A percentile compares a stretch with the other conserved stretches of the same genome.
Conservation (phyloP, 2,888 invertebrate genomes). For the Himalopsyche japonica region DNA sequence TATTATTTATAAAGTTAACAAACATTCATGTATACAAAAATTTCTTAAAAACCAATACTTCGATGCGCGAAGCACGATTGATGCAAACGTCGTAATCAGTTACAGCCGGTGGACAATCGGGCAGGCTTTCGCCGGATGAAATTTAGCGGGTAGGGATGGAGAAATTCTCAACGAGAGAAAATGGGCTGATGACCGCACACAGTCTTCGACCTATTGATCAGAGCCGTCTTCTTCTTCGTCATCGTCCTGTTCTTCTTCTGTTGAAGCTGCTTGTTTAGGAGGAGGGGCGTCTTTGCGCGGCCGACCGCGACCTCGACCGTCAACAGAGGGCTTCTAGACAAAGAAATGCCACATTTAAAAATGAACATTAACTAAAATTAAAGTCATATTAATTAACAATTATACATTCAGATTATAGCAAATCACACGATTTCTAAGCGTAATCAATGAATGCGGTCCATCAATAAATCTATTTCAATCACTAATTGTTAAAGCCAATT, state of each 20-base stretch:
- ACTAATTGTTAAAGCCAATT: too few species aligned
- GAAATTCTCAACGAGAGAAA: background rate
- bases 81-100: background rate
- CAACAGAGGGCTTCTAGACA: slow-evolving; percentile 31
- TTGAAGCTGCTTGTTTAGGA: slow-evolving; percentile 58
- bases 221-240: slow-evolving; percentile 57
- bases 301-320: slow-evolving; percentile 54
- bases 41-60: slow-evolving; percentile 5
- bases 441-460: too few species aligned
- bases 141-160: background rate
- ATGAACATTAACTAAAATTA: background rate
- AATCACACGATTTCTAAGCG: too few species aligned
- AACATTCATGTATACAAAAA: background rate
- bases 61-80: background rate
- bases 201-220: slow-evolving; percentile 52
- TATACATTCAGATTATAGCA: too few species aligned
- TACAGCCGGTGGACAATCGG: background rate
- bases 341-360: background rate
- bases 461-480: too few species aligned
- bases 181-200: background rate
- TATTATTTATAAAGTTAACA: background rate
- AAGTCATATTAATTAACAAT: too few species aligned
- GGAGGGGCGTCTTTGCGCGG: slow-evolving; percentile 57
- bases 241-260: slow-evolving; percentile 58
- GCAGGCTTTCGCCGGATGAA: background rate